Base-by-base conservation (phyloP, 2,888 invertebrate species). In the Eubasilissa splendida region DNA sequence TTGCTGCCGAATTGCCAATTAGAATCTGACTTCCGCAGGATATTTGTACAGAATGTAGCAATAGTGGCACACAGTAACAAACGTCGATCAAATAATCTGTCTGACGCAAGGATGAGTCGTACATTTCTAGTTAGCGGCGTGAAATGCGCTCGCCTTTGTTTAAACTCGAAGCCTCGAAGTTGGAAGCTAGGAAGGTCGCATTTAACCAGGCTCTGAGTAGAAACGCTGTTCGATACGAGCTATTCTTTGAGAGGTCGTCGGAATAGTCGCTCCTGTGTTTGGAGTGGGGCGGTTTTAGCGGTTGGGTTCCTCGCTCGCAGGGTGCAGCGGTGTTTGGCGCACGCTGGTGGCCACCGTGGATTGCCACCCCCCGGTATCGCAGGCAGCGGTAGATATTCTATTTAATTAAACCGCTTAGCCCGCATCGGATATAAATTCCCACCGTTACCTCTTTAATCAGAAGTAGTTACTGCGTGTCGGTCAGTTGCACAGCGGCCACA, bases 401-500 rank as follows among this genome's bases (percentile, higher is more conserved):
- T 77, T 80, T 80, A 80, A 80, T 80, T 80, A 80, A 77, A 22
- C 80, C 75, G 77, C 77, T 52, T 77, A 76, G 74, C 71, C 73
- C 73, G 80, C 73, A 50, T 22, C 77, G 76, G 56, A 74, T 80
- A 80, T 80, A 80, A 77, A 80, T 77, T 80, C 59, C 75, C 77
- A 66, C 42, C 65, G 80, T 77, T 80, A 80, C 77, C 80, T 80
- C 73, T 80, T 80, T 77, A 80, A 80, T 80, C 80, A 80, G 80
- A 74, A 77, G 77, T 80, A 59, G 76, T 73, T 50, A 66, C 50
- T 75, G 75, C 63, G 79, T 65, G 76, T 63, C 33, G 76, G 71
- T 54, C 71, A 54, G 53, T 54, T 22, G 12, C 52, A 22, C 22
- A 31, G 14, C 71, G 53, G 54, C 54, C 54, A 22, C 71, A 71